phyloP scores from a whole-genome alignment of 2,797 vertebrate genomes.

The Rhinatrema bivittatum region DNA sequence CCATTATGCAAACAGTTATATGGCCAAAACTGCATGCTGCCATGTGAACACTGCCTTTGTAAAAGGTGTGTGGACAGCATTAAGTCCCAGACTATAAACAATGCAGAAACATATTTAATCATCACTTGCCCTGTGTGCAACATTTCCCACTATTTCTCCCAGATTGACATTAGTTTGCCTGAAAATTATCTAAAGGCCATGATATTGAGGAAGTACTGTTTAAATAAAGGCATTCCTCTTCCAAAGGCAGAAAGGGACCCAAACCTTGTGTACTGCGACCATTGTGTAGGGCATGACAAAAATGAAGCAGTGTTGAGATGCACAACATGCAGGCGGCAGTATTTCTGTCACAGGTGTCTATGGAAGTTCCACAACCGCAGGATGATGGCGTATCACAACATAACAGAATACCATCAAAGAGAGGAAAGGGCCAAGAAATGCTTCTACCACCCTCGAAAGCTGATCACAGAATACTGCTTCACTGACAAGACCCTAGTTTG shows the following conservation, averaged over 20 bases:
- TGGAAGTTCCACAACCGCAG: constrained; percentile 25
- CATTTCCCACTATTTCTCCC: constrained; percentile 40
- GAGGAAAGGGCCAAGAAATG: constrained; percentile 39
- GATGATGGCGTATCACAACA: constrained; percentile 39
- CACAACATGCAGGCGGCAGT: background rate
- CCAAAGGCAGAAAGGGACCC: too few relatives aligned
- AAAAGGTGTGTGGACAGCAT: constrained; percentile 31
- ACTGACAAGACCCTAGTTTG: constrained; percentile 35
- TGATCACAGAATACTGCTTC: constrained; percentile 40
- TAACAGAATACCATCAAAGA: constrained; percentile 24
- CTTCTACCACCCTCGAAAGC: constrained; percentile 31
- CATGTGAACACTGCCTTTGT: constrained; percentile 44
- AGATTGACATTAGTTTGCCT: constrained; percentile 32
- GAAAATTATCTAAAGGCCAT: constrained; percentile 43
- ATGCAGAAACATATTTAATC: constrained; percentile 42
- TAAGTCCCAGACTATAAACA: constrained; percentile 32
- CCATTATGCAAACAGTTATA: constrained; percentile 34
- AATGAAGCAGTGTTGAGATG: too few relatives aligned
- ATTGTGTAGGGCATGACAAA: too few relatives aligned
- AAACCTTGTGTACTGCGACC: too few relatives aligned
- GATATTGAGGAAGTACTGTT: constrained; percentile 41
- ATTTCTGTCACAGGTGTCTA: constrained; percentile 38
- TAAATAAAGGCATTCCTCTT: background rate
- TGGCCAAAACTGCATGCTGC: constrained; percentile 46
- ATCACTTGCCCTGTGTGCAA: constrained; percentile 37